phyloP scores from a whole-genome alignment of 2,797 vertebrate species.

The Macropus fuliginosus region DNA sequence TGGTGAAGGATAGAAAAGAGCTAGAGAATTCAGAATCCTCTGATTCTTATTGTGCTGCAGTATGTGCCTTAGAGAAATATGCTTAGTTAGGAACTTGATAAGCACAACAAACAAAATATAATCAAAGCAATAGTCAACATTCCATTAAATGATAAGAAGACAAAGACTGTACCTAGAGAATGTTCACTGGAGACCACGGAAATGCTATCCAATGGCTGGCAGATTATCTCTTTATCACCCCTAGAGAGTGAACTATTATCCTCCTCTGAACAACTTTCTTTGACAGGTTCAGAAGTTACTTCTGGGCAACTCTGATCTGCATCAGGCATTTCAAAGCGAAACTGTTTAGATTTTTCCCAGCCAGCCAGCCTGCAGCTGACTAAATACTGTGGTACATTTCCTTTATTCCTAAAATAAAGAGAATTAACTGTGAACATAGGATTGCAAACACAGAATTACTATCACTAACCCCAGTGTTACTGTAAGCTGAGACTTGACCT shows the following conservation, averaged over 20 bases:
- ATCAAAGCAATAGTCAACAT: background rate
- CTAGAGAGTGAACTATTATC: background rate
- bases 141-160: background rate
- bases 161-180: slow-evolving; percentile 71
- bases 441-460: background rate
- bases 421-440: background rate
- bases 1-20: background rate
- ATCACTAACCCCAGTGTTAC: background rate
- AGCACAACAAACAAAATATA: background rate
- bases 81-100: background rate
- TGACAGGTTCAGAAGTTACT: slow-evolving; percentile 14
- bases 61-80: background rate
- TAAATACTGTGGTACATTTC: slow-evolving; percentile 87
- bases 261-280: slow-evolving; percentile 45
- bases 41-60: background rate
- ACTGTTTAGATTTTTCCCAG: slow-evolving; percentile 93
- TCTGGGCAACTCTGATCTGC: slow-evolving; percentile 10
- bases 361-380: slow-evolving; percentile 91
- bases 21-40: background rate
- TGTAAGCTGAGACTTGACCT: background rate
- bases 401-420: slow-evolving; percentile 89
- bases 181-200: background rate
- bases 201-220: background rate
- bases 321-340: slow-evolving; percentile 81
- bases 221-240: background rate